These are phyloP conservation scores for Nipponia nippon DNA, from an alignment of 2,113 vertebrate genomes.

Conservation along the genomic window DNA sequence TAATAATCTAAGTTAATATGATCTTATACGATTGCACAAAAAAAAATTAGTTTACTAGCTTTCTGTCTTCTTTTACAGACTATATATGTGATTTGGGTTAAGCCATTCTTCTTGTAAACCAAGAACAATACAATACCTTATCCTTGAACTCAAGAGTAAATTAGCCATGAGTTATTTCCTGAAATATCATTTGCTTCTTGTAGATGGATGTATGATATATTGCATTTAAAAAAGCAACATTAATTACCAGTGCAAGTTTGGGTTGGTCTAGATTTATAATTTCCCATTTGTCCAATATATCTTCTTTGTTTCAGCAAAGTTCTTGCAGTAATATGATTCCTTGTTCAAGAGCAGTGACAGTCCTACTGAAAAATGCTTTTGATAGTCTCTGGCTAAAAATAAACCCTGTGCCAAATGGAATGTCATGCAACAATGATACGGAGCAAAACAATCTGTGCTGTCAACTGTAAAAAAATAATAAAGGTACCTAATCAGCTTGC, in stretches of 20 bases:
- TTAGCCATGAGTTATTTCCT: background rate
- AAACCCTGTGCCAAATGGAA: conserved; percentile 79
- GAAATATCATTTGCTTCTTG: background rate
- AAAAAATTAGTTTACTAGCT: background rate
- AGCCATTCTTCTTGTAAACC: background rate
- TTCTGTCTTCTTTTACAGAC: background rate
- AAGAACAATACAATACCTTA: conserved; percentile 15
- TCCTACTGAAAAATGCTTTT: conserved; percentile 77
- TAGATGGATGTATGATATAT: background rate
- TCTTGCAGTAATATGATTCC: conserved; percentile 72
- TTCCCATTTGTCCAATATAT: conserved; percentile 83
- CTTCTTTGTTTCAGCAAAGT: conserved; percentile 63
- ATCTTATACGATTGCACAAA: background rate
- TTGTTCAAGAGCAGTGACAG: conserved; percentile 70
- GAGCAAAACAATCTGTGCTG: conserved; percentile 63
- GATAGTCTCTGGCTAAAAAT: conserved; percentile 89
- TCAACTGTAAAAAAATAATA: conserved; percentile 15
- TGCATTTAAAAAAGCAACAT: conserved; percentile 25
- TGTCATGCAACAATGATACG: conserved; percentile 79
- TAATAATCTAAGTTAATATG: background rate
- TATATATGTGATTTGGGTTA: background rate
- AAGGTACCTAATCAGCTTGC: background rate
- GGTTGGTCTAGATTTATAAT: conserved; percentile 96
- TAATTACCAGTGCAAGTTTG: conserved; percentile 94
- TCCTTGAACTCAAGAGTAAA: background rate